Base-by-base conservation (phyloP, 2,888 invertebrate species). In the Autographa gamma region DNA sequence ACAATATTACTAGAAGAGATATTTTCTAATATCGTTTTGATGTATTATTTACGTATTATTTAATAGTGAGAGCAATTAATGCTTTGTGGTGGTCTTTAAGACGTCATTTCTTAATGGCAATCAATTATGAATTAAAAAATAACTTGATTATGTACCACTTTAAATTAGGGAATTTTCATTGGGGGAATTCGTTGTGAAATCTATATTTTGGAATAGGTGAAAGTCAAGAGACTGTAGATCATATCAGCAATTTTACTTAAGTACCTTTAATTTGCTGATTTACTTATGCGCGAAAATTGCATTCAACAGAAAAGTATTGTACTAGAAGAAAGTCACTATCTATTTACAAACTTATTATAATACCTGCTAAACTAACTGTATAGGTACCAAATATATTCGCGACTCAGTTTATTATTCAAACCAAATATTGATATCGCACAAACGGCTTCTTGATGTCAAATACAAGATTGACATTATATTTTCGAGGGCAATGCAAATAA, bases 1-100 rank as follows among this genome's bases (percentile, higher is more conserved):
- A 87, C 75, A 67, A 83, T 63, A 63, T 16, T 79, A 77, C 91
- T 93, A 75, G 93, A 93, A 88, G 87, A 64, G 91, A 74, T 68
- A 63, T 41, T 69, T 71, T 67, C 14, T 43, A 16, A 1, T 48
- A 48, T n/a, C 16, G 5, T 48, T n/a, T 48, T n/a, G n/a, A n/a
- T n/a, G n/a, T n/a, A n/a, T n/a, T n/a, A n/a, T n/a, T n/a, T n/a
- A 48, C 8, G 16, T 48, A n/a, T 48, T 7, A n/a, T 1, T 16
- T 6, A 48, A 48, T 48, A n/a, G n/a, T n/a, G n/a, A 48, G n/a
- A n/a, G n/a, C n/a, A 8, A 48, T 48, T 48, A n/a, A n/a, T 48
- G 6, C 6, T 48, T 48, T 16, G n/a, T 7, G 8, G n/a, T 48
- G 7, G 16, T n/a, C n/a, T 48, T 48, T n/a, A 16, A 43, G 8